phyloP scores from a whole-genome alignment of 2,113 vertebrate species.

The Rhinoderma darwinii region DNA sequence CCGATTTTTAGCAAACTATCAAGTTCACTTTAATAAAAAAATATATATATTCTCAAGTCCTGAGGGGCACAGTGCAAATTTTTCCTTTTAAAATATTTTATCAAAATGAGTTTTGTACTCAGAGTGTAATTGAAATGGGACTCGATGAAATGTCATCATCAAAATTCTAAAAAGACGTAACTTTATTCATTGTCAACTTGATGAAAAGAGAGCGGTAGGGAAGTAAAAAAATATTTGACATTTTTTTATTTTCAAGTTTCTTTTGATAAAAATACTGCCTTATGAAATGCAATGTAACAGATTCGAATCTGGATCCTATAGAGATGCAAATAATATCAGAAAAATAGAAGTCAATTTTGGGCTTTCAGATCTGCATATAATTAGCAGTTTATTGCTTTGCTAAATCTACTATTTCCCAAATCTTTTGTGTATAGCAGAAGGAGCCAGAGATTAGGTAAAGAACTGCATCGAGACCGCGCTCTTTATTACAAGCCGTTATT shows the following conservation, averaged over 20 bases:
- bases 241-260: background rate
- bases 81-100: background rate
- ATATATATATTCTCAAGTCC: background rate
- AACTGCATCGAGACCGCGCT: background rate
- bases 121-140: background rate
- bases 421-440: background rate
- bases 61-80: background rate
- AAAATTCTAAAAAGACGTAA: slow-evolving; percentile 2
- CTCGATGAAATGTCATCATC: slow-evolving; percentile 13
- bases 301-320: slow-evolving; percentile 1
- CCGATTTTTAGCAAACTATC: too few species aligned
- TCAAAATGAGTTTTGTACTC: background rate
- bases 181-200: background rate
- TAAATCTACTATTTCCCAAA: background rate
- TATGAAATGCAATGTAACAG: background rate
- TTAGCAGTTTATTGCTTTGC: background rate
- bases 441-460: background rate
- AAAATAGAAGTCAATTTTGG: background rate
- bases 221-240: background rate
- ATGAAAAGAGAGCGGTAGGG: background rate
- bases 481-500: background rate
- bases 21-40: too few species aligned
- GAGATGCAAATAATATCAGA: slow-evolving; percentile 8
- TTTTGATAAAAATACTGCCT: background rate
- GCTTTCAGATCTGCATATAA: background rate